These are phyloP conservation scores for Hirtodrosophila histrioides DNA, from an alignment of 2,888 invertebrate species.

Conservation along the genomic window DNA sequence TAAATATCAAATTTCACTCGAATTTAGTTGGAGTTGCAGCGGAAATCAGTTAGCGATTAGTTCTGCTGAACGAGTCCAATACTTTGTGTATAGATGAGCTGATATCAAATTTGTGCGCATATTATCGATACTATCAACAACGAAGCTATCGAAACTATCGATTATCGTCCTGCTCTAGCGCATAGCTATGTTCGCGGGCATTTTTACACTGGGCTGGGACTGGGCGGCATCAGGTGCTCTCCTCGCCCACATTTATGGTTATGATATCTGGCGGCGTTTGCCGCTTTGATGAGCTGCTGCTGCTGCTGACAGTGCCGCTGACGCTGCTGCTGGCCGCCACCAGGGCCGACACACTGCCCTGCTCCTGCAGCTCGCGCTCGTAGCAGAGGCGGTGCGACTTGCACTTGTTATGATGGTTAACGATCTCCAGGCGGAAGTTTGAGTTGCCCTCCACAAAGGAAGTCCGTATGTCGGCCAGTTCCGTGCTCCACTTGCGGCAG, in stretches of 20 bases:
- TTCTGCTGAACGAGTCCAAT: too few species aligned
- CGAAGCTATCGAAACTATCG: too few species aligned
- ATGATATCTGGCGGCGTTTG: conserved; percentile 71
- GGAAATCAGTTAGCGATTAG: too few species aligned
- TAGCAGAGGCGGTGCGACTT: conserved; percentile 90
- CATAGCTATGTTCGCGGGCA: conserved; percentile 9
- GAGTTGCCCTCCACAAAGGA: conserved; percentile 91
- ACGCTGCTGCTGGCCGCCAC: conserved; percentile 5
- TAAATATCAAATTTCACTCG: too few species aligned
- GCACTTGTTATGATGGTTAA: conserved; percentile 91
- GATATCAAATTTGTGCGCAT: too few species aligned
- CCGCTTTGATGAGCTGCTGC: conserved; percentile 22
- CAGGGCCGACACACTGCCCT: conserved; percentile 12
- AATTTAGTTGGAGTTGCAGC: too few species aligned
- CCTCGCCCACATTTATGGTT: conserved; percentile 82
- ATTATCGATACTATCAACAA: too few species aligned
- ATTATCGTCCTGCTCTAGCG: too few species aligned
- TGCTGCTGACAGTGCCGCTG: conserved; percentile 13
- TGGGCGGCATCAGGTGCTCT: conserved; percentile 48
- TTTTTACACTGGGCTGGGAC: not conserved
- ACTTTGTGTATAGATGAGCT: too few species aligned
- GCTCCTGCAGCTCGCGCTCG: conserved; percentile 84
- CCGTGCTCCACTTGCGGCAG: conserved; percentile 90
- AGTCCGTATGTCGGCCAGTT: conserved; percentile 89
- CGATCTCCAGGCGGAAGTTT: conserved; percentile 91